phyloP scores from a whole-genome alignment of 2,797 vertebrate species.

The Melanotaenia boesemani region DNA sequence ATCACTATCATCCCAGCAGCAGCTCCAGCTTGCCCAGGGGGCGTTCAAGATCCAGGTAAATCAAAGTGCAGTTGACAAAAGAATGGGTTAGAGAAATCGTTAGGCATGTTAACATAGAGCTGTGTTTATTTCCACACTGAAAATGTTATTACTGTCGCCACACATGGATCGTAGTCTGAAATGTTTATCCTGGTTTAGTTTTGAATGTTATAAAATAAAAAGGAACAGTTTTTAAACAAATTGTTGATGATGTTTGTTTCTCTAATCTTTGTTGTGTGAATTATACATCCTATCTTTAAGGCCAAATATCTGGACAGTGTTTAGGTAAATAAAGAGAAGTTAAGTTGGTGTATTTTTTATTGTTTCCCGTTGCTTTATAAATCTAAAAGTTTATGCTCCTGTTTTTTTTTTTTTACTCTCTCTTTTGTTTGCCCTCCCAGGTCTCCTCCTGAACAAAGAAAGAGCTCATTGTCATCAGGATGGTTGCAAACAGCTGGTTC shows the following conservation, averaged over 20 bases:
- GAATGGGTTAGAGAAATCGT: constrained; percentile 2
- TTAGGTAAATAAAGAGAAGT: neutral
- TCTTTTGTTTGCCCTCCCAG: constrained; percentile 51
- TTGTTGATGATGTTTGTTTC: neutral
- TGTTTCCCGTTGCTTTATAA: constrained; percentile 5
- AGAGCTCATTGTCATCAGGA: constrained; percentile 73
- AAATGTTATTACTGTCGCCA: neutral
- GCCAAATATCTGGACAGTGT: neutral
- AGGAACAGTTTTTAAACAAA: neutral
- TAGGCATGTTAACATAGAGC: neutral
- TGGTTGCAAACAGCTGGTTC: constrained; percentile 83
- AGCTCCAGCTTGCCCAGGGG: constrained; percentile 86
- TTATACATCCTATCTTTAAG: neutral
- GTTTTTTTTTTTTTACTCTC: neutral
- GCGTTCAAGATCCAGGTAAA: constrained; percentile 90
- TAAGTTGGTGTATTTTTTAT: neutral
- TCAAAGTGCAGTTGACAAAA: constrained; percentile 25
- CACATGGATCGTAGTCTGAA: neutral
- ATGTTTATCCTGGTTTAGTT: neutral
- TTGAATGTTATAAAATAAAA: neutral
- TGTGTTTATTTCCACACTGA: constrained; percentile 22
- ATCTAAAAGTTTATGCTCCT: constrained; percentile 18
- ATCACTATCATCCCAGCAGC: constrained; percentile 86
- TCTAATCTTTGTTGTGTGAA: neutral
- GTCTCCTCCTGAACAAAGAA: constrained; percentile 89